phyloP scores from a whole-genome alignment of 1,140 invertebrate species.

The Drosophila obscura region DNA sequence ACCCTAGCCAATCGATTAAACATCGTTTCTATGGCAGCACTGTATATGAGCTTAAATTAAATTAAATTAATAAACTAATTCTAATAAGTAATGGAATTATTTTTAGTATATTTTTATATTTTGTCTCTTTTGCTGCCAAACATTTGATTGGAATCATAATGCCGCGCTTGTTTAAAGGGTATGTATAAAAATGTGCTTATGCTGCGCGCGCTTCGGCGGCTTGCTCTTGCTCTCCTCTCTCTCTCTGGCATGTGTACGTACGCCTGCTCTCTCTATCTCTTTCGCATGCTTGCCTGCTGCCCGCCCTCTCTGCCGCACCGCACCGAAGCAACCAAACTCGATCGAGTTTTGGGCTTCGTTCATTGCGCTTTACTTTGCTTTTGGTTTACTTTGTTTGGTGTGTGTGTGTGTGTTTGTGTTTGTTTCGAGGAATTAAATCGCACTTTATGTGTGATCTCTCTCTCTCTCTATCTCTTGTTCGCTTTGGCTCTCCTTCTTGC shows the following conservation, averaged over 20 bases:
- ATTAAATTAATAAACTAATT: too few species aligned
- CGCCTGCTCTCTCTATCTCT: constrained; percentile 20
- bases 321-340: constrained; percentile 20
- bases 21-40: too few species aligned
- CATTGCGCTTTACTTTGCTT: constrained; percentile 79
- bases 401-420: constrained; percentile 13
- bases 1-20: too few species aligned
- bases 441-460: constrained; percentile 49
- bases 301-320: constrained; percentile 8
- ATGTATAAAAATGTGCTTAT: constrained; percentile 61
- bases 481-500: not conserved
- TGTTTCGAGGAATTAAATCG: constrained; percentile 78
- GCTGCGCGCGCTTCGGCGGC: constrained; percentile 42
- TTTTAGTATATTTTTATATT: too few species aligned
- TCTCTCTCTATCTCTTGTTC: constrained; percentile 12
- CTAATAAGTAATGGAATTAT: too few species aligned
- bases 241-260: constrained; percentile 9
- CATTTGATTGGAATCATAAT: not conserved
- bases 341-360: constrained; percentile 75
- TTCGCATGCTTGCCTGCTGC: constrained; percentile 1
- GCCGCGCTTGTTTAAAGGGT: not conserved
- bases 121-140: too few species aligned
- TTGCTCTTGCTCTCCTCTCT: constrained; percentile 24
- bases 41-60: too few species aligned
- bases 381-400: not conserved